Percentiles rank a stretch among this genome's conserved stretches.
Conservation (phyloP, 2,888 invertebrate species). For the Sturmia bella region DNA sequence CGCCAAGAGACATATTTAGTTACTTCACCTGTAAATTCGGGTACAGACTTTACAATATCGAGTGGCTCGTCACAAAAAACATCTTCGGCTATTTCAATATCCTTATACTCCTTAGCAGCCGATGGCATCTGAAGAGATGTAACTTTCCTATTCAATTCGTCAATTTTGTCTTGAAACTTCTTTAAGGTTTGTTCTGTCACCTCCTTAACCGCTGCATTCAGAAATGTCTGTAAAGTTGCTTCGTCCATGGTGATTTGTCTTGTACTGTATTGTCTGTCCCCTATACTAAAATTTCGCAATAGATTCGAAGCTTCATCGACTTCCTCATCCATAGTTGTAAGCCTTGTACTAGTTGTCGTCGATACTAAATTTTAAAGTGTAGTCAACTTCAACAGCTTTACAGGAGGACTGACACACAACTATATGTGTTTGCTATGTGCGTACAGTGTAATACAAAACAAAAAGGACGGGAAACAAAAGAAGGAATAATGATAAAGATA, state of each 20-base stretch:
- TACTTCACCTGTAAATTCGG: slow-evolving; percentile 19
- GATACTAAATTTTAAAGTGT: too few relatives aligned
- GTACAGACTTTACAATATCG: slow-evolving; percentile 41
- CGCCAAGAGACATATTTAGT: slow-evolving; percentile 43
- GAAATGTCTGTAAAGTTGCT: background rate
- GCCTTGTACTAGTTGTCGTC: too few relatives aligned
- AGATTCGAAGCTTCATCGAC: background rate
- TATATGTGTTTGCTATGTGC: too few relatives aligned
- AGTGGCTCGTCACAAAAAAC: slow-evolving; percentile 22
- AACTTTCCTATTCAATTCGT: slow-evolving; percentile 26
- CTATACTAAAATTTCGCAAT: background rate
- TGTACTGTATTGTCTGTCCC: background rate
- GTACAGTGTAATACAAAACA: too few relatives aligned
- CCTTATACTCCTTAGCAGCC: background rate
- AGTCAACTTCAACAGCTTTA: too few relatives aligned
- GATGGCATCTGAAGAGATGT: background rate
- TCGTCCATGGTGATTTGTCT: background rate
- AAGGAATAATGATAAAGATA: too few relatives aligned
- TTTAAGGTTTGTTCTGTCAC: slow-evolving; percentile 21
- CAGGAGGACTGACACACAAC: too few relatives aligned
- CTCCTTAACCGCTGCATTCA: slow-evolving; percentile 19
- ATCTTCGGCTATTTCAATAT: background rate
- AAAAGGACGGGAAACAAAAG: too few relatives aligned
- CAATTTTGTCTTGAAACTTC: slow-evolving; percentile 17
- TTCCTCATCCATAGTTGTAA: too few relatives aligned